Percentiles rank a stretch among this genome's conserved stretches.
Evolutionary conservation across 2,797 vertebrate species (phyloP).

Genomic region (Xiphorhynchus erythropygius): DNA sequence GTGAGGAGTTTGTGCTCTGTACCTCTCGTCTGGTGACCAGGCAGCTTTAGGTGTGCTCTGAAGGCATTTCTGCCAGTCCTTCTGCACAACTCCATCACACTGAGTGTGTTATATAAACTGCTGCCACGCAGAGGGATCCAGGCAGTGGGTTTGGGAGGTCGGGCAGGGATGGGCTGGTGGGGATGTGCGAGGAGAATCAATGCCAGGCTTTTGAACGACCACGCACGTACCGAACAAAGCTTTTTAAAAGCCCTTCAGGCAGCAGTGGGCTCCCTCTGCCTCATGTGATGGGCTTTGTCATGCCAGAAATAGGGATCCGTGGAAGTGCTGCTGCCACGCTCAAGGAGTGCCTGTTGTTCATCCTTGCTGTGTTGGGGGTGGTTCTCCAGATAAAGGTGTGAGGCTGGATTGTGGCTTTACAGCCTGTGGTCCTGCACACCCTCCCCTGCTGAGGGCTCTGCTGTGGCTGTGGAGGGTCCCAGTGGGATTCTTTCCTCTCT

Average conservation of each 20-base stretch:
- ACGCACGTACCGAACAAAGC: neutral
- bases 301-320: neutral
- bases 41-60: neutral
- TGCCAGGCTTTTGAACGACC: neutral
- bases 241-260: neutral
- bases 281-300: neutral
- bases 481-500: neutral
- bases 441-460: neutral
- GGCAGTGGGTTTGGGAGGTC: neutral
- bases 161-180: neutral
- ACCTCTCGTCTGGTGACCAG: neutral
- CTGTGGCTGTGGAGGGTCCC: neutral
- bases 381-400: fast-evolving
- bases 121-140: neutral
- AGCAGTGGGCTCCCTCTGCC: neutral
- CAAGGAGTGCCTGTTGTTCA: fast-evolving
- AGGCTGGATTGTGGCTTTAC: neutral
- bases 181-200: neutral
- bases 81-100: fast-evolving
- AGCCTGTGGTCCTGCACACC: neutral
- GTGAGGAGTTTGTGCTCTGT: neutral
- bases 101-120: neutral
- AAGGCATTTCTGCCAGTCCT: neutral
- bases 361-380: fast-evolving
- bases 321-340: fast-evolving